These are phyloP conservation scores for Tympanuchus pallidicinctus DNA, from an alignment of 2,113 vertebrate genomes.

Conservation along the genomic window DNA sequence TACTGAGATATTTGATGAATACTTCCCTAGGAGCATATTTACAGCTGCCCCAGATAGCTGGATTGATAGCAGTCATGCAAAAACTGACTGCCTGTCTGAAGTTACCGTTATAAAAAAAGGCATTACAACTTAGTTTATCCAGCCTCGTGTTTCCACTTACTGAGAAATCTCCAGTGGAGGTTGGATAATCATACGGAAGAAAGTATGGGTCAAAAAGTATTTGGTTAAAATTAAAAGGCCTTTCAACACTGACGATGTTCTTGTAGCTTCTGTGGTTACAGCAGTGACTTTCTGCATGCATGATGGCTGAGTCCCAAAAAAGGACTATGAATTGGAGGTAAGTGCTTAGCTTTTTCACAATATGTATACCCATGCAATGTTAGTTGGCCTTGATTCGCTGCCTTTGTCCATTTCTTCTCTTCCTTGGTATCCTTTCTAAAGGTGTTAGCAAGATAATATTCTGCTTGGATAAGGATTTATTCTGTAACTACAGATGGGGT, in stretches of 20 bases:
- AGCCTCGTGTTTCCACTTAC: not conserved
- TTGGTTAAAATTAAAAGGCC: not conserved
- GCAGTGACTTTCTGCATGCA: not conserved
- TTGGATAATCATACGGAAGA: not conserved
- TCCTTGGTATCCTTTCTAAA: not conserved
- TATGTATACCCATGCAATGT: no score
- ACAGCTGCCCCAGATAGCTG: not conserved
- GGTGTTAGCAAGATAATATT: not conserved
- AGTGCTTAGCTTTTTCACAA: not conserved
- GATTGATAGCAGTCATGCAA: not conserved
- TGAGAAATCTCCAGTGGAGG: not conserved
- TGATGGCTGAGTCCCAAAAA: not conserved
- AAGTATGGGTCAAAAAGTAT: not conserved
- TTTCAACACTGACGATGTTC: not conserved
- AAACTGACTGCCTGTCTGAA: not conserved
- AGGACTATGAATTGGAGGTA: accelerated
- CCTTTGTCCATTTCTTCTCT: not conserved
- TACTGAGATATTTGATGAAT: not conserved
- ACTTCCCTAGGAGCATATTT: not conserved
- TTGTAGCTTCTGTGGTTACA: not conserved
- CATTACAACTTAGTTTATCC: not conserved
- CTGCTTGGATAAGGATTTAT: not conserved
- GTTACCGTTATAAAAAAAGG: not conserved
- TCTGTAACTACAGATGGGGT: not conserved
- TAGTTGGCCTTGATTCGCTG: not conserved